Conservation (phyloP, 2,113 vertebrate genomes). For the Phrynocephalus versicolor region DNA sequence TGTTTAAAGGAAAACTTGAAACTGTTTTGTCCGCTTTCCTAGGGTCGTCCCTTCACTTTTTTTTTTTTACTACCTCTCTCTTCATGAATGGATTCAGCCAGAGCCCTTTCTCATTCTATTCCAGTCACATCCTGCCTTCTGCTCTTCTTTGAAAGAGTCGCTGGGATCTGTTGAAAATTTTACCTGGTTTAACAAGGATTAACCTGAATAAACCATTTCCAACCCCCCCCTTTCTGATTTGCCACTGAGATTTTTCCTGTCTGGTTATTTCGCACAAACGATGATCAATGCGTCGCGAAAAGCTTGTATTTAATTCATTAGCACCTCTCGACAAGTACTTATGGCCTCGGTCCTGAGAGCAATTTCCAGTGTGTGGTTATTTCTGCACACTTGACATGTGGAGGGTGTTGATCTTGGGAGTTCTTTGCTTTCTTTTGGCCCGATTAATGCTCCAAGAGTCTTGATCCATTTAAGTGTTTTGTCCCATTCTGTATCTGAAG, state of each 20-base stretch:
- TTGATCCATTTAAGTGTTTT: not conserved
- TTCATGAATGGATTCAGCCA: constrained; percentile 26
- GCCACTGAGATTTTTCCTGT: constrained; percentile 34
- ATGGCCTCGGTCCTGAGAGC: not conserved
- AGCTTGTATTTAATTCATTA: constrained; percentile 52
- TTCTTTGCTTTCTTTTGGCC: not conserved
- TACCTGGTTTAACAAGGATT: constrained; percentile 56
- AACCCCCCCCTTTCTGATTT: constrained; percentile 54
- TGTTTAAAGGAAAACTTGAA: constrained; percentile 8
- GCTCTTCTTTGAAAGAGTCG: constrained; percentile 28
- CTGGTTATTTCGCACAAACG: constrained; percentile 35
- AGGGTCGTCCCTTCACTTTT: not conserved
- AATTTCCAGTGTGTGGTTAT: not conserved
- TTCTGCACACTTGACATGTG: not conserved
- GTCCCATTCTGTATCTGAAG: too few relatives aligned
- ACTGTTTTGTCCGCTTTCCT: constrained; percentile 11
- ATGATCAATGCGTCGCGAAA: constrained; percentile 12
- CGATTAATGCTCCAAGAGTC: too few relatives aligned
- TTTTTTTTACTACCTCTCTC: constrained; percentile 21
- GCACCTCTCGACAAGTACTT: not conserved
- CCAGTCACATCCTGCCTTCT: constrained; percentile 27
- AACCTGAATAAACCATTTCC: constrained; percentile 61
- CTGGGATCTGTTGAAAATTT: constrained; percentile 55
- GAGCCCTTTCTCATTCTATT: constrained; percentile 25
- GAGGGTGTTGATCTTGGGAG: not conserved